Evolutionary conservation across 2,888 invertebrate species (phyloP).

Genomic region (Camponotus fellah): DNA sequence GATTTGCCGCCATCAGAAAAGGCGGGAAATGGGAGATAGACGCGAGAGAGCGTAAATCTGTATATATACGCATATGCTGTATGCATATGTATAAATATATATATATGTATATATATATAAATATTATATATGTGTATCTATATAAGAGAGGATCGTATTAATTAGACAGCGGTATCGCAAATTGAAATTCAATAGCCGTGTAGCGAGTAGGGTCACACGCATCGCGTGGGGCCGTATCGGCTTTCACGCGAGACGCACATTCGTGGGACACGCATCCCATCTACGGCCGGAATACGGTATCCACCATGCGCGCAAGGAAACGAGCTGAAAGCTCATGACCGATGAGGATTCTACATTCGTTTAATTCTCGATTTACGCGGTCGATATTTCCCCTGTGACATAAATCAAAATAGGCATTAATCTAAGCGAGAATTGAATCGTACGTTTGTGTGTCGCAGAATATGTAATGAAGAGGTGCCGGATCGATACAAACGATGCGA

Average conservation of each 20-base stretch:
- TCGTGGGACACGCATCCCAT: constrained; percentile 51
- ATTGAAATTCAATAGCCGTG: constrained; percentile 81
- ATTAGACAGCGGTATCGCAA: constrained; percentile 79
- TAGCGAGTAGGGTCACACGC: constrained; percentile 74
- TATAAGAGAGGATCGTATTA: constrained; percentile 72
- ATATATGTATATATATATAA: neutral
- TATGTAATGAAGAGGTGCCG: neutral
- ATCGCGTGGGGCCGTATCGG: constrained; percentile 72
- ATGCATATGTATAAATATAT: no score
- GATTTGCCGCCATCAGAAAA: neutral
- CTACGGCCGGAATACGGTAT: constrained; percentile 25
- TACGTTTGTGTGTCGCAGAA: neutral
- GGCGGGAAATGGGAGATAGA: neutral
- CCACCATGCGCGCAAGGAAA: constrained; percentile 1
- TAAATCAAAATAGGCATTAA: constrained; percentile 9
- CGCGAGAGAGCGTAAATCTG: neutral
- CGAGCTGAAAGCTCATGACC: neutral
- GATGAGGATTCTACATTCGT: neutral
- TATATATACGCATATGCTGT: neutral
- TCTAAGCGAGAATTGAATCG: neutral
- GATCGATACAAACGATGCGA: neutral
- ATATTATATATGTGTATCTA: no score
- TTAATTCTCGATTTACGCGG: constrained; percentile 34
- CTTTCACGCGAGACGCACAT: constrained; percentile 72
- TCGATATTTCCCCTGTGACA: constrained; percentile 4